phyloP scores from a whole-genome alignment of 2,113 vertebrate species.

The human region GRCh38 chr1:207059001-207059500 shows the following conservation, averaged over 20 bases:
- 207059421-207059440: background rate
- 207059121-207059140: background rate
- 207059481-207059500: background rate
- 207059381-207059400: background rate
- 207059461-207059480: background rate
- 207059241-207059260: background rate
- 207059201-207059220: constrained; percentile 37
- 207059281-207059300: background rate
- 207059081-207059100: background rate
- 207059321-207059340: background rate
- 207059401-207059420: constrained; percentile 45
- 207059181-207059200: background rate
- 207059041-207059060: background rate
- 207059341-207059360: constrained; percentile 1
- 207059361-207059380: background rate
- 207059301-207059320: constrained; percentile 54
- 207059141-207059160: background rate
- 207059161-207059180: background rate
- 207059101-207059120: background rate
- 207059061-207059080: background rate
- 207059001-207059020: background rate
- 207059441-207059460: background rate
- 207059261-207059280: background rate
- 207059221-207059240: background rate
- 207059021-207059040: background rate